These are phyloP conservation scores for Romanomermis culicivorax DNA, from an alignment of 2,888 invertebrate species.

Conservation along the genomic window DNA sequence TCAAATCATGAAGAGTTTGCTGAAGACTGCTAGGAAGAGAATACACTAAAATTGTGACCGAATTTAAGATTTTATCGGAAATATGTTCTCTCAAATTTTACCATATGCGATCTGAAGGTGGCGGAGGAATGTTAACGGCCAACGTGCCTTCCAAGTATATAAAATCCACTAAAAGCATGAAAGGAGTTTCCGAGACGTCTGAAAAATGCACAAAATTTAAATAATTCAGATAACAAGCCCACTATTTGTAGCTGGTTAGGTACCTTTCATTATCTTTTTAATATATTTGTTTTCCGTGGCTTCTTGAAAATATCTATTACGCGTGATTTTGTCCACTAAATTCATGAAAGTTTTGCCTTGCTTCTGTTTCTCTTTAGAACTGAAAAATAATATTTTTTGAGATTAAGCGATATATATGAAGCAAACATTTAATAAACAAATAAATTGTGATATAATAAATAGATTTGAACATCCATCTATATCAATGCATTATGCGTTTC, in stretches of 20 bases:
- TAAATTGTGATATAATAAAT: too few species aligned
- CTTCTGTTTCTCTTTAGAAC: neutral
- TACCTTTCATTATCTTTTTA: constrained; percentile 59
- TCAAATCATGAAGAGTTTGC: too few species aligned
- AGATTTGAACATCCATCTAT: too few species aligned
- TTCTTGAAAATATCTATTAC: constrained; percentile 63
- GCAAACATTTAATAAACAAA: too few species aligned
- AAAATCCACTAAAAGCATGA: constrained; percentile 61
- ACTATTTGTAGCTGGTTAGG: neutral
- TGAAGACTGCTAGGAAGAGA: too few species aligned
- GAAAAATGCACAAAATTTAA: neutral
- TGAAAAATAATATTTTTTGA: too few species aligned
- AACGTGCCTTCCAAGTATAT: constrained; percentile 54
- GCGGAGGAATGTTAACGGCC: constrained; percentile 58
- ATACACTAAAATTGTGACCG: too few species aligned
- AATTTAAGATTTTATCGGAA: too few species aligned
- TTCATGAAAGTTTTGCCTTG: constrained; percentile 45
- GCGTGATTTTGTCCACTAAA: constrained; percentile 62
- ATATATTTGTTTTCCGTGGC: constrained; percentile 67
- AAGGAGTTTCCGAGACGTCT: constrained; percentile 60
- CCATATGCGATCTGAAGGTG: constrained; percentile 76
- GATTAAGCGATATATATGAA: too few species aligned
- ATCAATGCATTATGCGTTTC: too few species aligned
- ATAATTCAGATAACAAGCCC: neutral
- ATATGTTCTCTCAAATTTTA: too few species aligned